These are phyloP conservation scores for Perca schrenkii DNA, from an alignment of 2,113 vertebrate genomes.

Conservation along the genomic window DNA sequence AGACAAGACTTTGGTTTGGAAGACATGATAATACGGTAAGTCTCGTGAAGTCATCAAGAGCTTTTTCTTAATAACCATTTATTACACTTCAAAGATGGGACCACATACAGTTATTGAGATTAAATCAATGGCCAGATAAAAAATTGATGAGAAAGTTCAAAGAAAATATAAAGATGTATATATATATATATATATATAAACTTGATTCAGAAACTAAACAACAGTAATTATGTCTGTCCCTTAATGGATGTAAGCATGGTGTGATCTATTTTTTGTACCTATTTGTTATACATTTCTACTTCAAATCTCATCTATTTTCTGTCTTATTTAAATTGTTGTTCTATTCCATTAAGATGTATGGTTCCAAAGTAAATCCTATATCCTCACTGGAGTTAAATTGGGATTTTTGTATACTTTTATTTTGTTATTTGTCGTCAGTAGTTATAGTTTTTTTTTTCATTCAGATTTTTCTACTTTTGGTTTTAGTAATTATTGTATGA, in stretches of 20 bases:
- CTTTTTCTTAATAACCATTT: not conserved
- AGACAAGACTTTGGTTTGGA: not conserved
- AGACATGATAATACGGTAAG: not conserved
- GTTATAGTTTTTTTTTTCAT: not conserved
- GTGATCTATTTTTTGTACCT: not conserved
- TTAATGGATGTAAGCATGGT: not conserved
- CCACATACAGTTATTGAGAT: not conserved
- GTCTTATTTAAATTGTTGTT: not conserved
- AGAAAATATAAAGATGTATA: not conserved
- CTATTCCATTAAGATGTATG: not conserved
- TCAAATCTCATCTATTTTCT: not conserved
- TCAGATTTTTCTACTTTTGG: not conserved
- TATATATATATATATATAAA: not conserved
- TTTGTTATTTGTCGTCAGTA: not conserved
- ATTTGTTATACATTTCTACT: not conserved
- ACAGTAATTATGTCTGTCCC: not conserved
- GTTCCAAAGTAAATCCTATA: no score
- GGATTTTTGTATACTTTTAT: not conserved
- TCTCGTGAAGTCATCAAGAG: not conserved
- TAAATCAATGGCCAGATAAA: not conserved
- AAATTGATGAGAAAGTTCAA: not conserved
- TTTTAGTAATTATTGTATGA: not conserved
- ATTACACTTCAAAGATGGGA: not conserved
- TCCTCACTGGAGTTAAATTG: not conserved
- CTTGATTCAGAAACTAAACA: not conserved